Evolutionary conservation across 2,113 vertebrate species (phyloP).

Genomic region (Erythrolamprus reginae): DNA sequence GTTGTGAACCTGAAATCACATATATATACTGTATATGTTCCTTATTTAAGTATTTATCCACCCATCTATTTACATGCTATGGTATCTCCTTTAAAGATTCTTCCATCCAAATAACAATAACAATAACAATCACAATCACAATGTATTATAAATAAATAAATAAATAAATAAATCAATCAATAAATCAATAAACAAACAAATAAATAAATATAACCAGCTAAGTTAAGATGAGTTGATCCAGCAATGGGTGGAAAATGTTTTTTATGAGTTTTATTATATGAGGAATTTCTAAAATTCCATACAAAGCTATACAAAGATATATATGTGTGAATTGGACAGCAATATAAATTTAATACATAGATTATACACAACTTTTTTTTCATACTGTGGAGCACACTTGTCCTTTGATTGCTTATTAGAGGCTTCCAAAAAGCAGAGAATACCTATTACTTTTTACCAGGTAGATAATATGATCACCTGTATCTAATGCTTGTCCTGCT

Average conservation of each 20-base stretch:
- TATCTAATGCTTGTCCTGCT: neutral
- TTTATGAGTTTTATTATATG: too few relatives aligned
- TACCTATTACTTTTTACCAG: neutral
- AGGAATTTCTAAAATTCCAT: too few relatives aligned
- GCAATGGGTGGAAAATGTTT: neutral
- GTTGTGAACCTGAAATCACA: too few relatives aligned
- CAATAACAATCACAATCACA: too few relatives aligned
- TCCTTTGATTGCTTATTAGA: neutral
- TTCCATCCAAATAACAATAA: neutral
- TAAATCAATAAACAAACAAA: neutral
- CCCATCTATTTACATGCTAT: neutral
- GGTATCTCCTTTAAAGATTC: neutral
- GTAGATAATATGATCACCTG: neutral
- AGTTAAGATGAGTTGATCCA: neutral
- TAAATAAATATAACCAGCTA: too few relatives aligned
- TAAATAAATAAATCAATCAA: too few relatives aligned
- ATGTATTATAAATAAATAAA: neutral
- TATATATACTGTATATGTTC: neutral
- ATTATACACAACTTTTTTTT: neutral
- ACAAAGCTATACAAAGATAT: too few relatives aligned
- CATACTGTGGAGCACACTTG: neutral
- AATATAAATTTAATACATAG: too few relatives aligned
- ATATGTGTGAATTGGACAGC: too few relatives aligned
- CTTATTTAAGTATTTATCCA: neutral
- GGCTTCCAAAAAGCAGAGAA: neutral